Base-by-base conservation (phyloP, 2,113 vertebrate species). In the Cathartes aura region DNA sequence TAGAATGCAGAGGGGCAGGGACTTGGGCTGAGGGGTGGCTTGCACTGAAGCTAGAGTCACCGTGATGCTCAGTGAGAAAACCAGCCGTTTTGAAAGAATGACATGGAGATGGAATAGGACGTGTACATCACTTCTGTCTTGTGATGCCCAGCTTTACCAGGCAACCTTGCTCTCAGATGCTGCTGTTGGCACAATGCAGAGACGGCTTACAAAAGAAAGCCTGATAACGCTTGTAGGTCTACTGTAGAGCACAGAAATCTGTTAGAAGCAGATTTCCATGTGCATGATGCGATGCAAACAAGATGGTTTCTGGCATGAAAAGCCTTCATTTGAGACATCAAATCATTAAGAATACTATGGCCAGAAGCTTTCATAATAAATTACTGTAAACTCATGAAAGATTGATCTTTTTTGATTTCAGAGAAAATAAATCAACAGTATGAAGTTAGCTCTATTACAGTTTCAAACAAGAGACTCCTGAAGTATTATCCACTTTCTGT, bases 391-490 rank as follows among this genome's bases (percentile, higher is more conserved):
- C 38, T 94, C 87, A 64, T 94, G 72, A 81, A 90, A 98, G 83
- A 81, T 40, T 85, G 86, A 85, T 89, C 66, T 90, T 93, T 89
- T 80, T 82, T 70, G 27, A 92, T 96, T 86, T 92, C 64, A 83
- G 79, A 90, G 88, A 92, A 90, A 96, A 96, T 94, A 96, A 90
- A 85, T 82, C 78, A 88, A 95, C 85, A 94, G 6, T 68, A 81
- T 82, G 80, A 96, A 97, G 74, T 81, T 72, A 90, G 50, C 27
- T 75, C 91, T 91, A 43, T 94, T 98, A 89, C 87, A 55, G 86
- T 92, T 96, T 98, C 95, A 96, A 92, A 87, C 93, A 89, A 93
- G 95, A 97, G 90, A 42, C 80, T 96, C 94, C 90, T 89, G 92
- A 88, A 89, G 83, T 94, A 94, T 96, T 95, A 96, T 45, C 75